A percentile compares a stretch with the other conserved stretches of the same genome.
These are phyloP conservation scores for Thamnophis elegans DNA, from an alignment of 2,797 vertebrate species.

Conservation along the genomic window DNA sequence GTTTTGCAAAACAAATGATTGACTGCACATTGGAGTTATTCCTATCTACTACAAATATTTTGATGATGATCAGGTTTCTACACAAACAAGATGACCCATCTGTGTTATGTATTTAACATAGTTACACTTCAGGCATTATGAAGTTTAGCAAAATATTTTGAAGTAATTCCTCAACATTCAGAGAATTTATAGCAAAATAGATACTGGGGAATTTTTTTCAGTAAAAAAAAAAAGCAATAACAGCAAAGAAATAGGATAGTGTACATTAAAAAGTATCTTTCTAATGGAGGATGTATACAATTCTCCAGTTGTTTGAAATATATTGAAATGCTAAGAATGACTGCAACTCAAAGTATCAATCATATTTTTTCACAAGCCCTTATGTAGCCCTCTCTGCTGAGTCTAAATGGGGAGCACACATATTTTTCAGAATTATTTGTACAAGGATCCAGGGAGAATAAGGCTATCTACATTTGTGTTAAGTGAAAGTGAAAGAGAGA, in stretches of 20 bases:
- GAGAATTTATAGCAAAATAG: neutral
- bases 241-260: neutral
- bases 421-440: neutral
- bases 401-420: neutral
- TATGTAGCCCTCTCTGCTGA: too few relatives aligned
- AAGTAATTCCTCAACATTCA: neutral
- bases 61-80: neutral
- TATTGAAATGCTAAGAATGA: neutral
- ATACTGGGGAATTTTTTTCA: neutral
- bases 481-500: neutral
- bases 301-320: neutral
- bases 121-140: neutral
- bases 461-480: slow-evolving; percentile 4
- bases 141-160: neutral
- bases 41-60: neutral
- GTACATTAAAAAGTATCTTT: neutral
- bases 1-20: neutral
- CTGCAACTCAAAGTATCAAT: neutral
- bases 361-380: neutral
- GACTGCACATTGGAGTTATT: neutral
- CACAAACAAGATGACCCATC: neutral
- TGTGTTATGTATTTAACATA: neutral
- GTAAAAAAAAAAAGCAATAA: neutral
- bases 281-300: neutral
- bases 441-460: neutral